Evolutionary conservation across 2,797 vertebrate genomes (phyloP), one percentile per base, ranked within the genome.

Genomic region (Anableps anableps): DNA sequence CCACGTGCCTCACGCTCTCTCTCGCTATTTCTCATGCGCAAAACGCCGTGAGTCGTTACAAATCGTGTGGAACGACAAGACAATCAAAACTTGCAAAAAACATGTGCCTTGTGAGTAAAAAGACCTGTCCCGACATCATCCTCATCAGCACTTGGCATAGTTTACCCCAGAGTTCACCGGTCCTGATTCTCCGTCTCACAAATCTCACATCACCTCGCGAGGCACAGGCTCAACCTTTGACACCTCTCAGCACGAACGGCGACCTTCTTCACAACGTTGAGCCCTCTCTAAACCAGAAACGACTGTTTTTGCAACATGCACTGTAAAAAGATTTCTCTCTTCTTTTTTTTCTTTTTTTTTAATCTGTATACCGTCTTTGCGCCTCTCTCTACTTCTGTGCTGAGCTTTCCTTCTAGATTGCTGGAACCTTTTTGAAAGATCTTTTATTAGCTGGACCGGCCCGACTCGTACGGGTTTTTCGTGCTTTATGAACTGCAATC

Each of bases 71-170:
- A 77, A 80, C 26, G 76, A 90, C 88, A 84, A 71, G 94, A 94
- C 94, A 95, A 95, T 95, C 94, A 94, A 92, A 93, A 64, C 34
- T 38, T 26, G 36, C 64, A 38, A 88, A 88, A 86, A 88, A 89
- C 89, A 90, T 70, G 95, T 95, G 95, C 95, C 95, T 95, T 95
- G 94, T 93, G 93, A 92, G 88, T 80, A 60, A 85, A 89, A 86
- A 88, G 91, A 94, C 88, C 88, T 89, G 86, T 85, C 89, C 72
- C 90, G 84, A 84, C 75, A 83, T 88, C 76, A 58, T 53, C 80
- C 34, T 73, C 74, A 17, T 85, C 75, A 17, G 83, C 90, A 86
- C 86, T 86, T 73, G 89, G 90, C 91, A 85, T 85, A 16, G 72
- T 76, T 62, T n/a, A 58, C 72, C 73, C 83, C 78, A 85, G 84